Evolutionary conservation across 2,888 invertebrate species (phyloP).

Genomic region (Melanostoma mellinum): DNA sequence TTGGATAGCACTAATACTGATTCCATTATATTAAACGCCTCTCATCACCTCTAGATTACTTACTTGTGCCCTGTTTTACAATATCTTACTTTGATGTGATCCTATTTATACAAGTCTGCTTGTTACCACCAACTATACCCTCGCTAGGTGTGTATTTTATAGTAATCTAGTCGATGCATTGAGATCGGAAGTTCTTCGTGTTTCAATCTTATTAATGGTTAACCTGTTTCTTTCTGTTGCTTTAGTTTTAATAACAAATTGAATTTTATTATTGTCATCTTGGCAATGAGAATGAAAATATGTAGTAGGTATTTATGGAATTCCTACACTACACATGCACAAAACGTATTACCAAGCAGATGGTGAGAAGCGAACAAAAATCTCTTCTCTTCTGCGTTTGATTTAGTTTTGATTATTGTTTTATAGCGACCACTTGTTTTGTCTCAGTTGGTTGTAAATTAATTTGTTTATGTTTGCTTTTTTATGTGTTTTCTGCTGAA

Average conservation of each 20-base stretch:
- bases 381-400: slow-evolving; percentile 12
- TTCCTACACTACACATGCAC: too few species aligned
- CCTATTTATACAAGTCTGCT: not conserved
- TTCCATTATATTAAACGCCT: slow-evolving; percentile 26
- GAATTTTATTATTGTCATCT: slow-evolving; percentile 29
- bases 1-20: slow-evolving; percentile 44
- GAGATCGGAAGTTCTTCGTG: too few species aligned
- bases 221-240: slow-evolving; percentile 19
- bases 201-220: too few species aligned
- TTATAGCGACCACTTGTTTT: slow-evolving; percentile 32
- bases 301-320: too few species aligned
- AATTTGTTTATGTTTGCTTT: not conserved
- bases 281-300: slow-evolving; percentile 47
- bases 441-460: slow-evolving; percentile 6
- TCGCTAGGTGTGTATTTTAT: not conserved
- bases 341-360: not conserved
- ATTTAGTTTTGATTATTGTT: slow-evolving; percentile 46
- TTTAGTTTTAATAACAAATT: slow-evolving; percentile 23
- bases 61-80: slow-evolving; percentile 10
- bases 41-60: slow-evolving; percentile 36
- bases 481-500: not conserved
- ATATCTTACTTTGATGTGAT: slow-evolving; percentile 31
- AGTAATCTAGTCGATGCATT: too few species aligned
- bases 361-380: not conserved
- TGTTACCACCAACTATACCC: not conserved